Evolutionary conservation across 2,888 invertebrate species (phyloP).

Genomic region (Clusia tigrina): DNA sequence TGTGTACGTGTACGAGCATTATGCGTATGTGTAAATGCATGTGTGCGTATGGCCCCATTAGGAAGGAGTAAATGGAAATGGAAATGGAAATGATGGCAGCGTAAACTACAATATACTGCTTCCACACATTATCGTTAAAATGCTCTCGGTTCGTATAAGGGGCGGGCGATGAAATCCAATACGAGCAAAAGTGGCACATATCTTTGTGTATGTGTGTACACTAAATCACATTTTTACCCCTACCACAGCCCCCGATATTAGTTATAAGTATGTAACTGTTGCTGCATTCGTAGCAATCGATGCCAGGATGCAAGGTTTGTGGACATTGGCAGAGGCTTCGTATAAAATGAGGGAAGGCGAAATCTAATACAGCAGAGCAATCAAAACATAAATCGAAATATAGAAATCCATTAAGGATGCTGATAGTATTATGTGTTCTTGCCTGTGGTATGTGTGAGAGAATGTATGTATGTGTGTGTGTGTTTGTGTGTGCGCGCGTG

Average conservation of each 20-base stretch:
- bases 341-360: slow-evolving; percentile 50
- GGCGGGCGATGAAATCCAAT: not conserved
- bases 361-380: slow-evolving; percentile 52
- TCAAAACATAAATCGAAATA: slow-evolving; percentile 53
- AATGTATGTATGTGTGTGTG: too few species aligned
- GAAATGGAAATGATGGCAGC: not conserved
- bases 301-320: slow-evolving; percentile 35
- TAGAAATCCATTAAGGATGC: slow-evolving; percentile 52
- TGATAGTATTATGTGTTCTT: slow-evolving; percentile 46
- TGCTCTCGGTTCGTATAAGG: not conserved
- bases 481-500: too few species aligned
- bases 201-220: not conserved
- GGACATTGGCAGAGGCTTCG: too few species aligned
- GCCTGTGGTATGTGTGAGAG: slow-evolving; percentile 8
- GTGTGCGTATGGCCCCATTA: not conserved
- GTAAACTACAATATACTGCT: not conserved
- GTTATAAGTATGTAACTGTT: slow-evolving; percentile 36
- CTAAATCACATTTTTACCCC: not conserved
- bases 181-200: not conserved
- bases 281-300: slow-evolving; percentile 28
- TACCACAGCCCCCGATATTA: not conserved
- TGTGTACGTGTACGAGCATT: too few species aligned
- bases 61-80: not conserved
- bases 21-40: slow-evolving; percentile 5
- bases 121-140: not conserved